A percentile compares a stretch with the other conserved stretches of the same genome.
Conservation (phyloP, 2,797 vertebrate species). For the Scyliorhinus canicula region DNA sequence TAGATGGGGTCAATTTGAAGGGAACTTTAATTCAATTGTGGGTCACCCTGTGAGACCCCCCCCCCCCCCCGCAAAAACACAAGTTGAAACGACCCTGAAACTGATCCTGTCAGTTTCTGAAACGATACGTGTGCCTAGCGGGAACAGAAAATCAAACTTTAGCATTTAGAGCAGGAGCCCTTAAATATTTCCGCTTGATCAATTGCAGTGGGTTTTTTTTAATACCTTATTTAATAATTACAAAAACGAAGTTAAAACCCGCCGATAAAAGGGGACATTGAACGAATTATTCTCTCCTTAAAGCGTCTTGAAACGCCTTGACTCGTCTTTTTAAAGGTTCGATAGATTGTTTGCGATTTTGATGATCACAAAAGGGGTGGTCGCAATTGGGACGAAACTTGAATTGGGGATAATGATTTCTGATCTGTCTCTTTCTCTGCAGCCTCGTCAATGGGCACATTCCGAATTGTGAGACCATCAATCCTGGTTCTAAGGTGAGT, state of each 20-base stretch:
- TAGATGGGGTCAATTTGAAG: too few species aligned
- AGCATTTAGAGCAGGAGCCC: background rate
- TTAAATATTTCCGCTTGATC: background rate
- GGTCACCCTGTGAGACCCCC: too few species aligned
- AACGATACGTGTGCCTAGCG: background rate
- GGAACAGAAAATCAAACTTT: background rate
- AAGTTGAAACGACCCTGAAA: too few species aligned
- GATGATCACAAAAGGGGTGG: too few species aligned
- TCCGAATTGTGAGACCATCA: background rate
- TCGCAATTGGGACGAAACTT: background rate
- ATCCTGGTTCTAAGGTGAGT: background rate
- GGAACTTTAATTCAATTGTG: too few species aligned
- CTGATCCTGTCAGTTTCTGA: background rate
- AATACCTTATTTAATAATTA: background rate
- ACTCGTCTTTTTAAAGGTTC: background rate
- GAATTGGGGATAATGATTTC: background rate
- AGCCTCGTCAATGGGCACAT: background rate
- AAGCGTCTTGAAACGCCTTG: too few species aligned
- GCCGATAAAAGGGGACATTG: background rate
- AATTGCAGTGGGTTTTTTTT: background rate
- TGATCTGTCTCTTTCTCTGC: background rate
- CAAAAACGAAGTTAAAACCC: background rate
- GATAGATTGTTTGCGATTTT: too few species aligned
- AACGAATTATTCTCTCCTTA: background rate
- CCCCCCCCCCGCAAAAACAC: too few species aligned